Base-by-base conservation (phyloP, 2,888 invertebrate species). In the Euzophera pinguis region DNA sequence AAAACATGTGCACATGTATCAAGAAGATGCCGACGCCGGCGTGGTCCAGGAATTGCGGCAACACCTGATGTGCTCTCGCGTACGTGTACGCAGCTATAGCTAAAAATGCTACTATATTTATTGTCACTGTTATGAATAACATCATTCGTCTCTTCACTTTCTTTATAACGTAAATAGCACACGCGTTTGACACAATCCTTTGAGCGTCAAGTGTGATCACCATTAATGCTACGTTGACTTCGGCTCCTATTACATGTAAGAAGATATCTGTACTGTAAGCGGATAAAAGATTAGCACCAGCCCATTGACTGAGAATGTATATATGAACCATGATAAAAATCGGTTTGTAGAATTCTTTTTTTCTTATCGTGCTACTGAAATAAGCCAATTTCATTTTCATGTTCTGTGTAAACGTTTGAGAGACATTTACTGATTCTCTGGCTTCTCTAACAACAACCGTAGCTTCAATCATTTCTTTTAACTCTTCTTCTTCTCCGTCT, bases 1-100 rank as follows among this genome's bases (percentile, higher is more conserved):
- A 90, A 9, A 89, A 81, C 62, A 92, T 91, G 58, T 93, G 84
- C 1, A 77, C 53, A 53, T 78, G 78, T 12, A 81, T 59, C 12
- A 83, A 59, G 1, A 60, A 50, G 0, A 78, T 59, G 9, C 82
- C 82, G n/a, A 81, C 69, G 27, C 64, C 53, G 0, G 80, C 75
- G 53, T 75, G 68, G 35, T 81, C 75, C 4, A 75, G 74, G 0
- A 32, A 50, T 9, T 29, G 14, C 4, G 73, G 69, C 2, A 80
- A 45, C 53, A 66, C 54, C 0, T 56, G 55, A n/a, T 71, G 58
- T 0, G 62, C 53, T 56, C 72, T 80, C 12, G 59, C 61, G 41
- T 77, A 79, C 1, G 73, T 69, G 38, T 80, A 82, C 1, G 62
- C 73, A 4, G 77, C 77, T 4, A 65, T 76, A 0, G 67, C 29